Conservation (phyloP, 2,113 vertebrate species). For the Eubucco bourcierii region DNA sequence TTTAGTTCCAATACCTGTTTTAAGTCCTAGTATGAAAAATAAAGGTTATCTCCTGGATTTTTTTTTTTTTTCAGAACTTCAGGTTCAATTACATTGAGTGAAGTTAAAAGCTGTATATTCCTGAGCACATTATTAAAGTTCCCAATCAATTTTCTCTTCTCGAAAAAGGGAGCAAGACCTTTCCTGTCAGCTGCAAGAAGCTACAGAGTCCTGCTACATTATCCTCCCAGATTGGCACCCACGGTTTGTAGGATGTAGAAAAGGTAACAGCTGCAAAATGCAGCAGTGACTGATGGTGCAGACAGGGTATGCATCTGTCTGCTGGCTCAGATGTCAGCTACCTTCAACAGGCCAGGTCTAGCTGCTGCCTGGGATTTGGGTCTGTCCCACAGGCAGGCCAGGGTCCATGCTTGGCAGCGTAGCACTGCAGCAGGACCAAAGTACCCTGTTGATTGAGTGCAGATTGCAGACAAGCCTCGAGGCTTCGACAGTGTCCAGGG, state of each 20-base stretch:
- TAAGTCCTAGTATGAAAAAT: background rate
- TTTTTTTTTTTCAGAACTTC: background rate
- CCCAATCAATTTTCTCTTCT: background rate
- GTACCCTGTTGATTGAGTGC: conserved; percentile 24
- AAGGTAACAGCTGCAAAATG: conserved; percentile 56
- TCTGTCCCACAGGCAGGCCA: conserved; percentile 28
- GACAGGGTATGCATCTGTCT: conserved; percentile 30
- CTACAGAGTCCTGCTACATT: background rate
- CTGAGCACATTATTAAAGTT: background rate
- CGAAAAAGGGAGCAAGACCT: background rate
- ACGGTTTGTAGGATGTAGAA: background rate
- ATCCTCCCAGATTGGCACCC: background rate
- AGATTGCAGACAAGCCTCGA: conserved; percentile 58
- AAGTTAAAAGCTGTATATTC: background rate
- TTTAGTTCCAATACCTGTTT: background rate
- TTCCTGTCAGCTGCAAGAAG: background rate
- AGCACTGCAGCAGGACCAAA: background rate
- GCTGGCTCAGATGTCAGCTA: conserved; percentile 7
- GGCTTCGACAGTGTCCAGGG: background rate
- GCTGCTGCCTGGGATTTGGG: conserved; percentile 60
- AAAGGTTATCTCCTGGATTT: background rate
- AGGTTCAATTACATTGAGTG: accelerated
- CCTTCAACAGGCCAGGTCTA: conserved; percentile 16
- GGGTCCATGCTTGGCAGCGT: background rate
- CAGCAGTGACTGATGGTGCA: background rate